Base-by-base conservation (phyloP, 2,888 invertebrate species). In the Galerucella calmariensis region DNA sequence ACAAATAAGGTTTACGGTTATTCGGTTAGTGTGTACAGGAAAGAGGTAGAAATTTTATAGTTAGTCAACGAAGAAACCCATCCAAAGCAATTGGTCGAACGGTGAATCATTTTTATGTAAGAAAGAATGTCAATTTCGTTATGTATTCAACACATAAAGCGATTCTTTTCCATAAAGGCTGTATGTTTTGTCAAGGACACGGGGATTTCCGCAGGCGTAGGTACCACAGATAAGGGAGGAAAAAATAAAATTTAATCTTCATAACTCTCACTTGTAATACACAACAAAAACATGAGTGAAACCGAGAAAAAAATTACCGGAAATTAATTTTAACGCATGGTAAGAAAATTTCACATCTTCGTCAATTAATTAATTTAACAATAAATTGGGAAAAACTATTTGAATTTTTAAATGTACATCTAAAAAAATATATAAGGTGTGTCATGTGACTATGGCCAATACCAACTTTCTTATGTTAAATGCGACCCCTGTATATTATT, bases 21-120 rank as follows among this genome's bases (percentile, higher is more conserved):
- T 53, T 53, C 53, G 53, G 53, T 53, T 53, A 53, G 53, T 16
- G 53, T 53, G 53, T 53, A 53, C 16, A 53, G 53, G 16, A 53
- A 53, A 53, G 53, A 53, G 53, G 53, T 16, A 53, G 16, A 16
- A 14, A 53, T 53, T 53, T 53, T 53, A 16, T 53, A 14, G 53
- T 53, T 53, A 53, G 53, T 53, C 14, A 53, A 16, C 53, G 16
- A 53, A 53, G 16, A 53, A 53, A 53, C 2, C 8, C 16, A 2
- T 16, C 8, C 51, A n/a, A 51, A 51, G 12, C 14, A 51, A 46
- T 10, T 46, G 16, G 14, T 53, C 2, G 53, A 6, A 53, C 14
- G 53, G n/a, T 53, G 53, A 53, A 12, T 53, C 14, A 53, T 53
- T 53, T 53, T 16, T 53, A 53, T 16, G 53, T 53, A 53, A 53